A percentile compares a stretch with the other conserved stretches of the same genome.
Evolutionary conservation across 2,797 vertebrate genomes (phyloP).

Genomic region (Aythya fuligula): DNA sequence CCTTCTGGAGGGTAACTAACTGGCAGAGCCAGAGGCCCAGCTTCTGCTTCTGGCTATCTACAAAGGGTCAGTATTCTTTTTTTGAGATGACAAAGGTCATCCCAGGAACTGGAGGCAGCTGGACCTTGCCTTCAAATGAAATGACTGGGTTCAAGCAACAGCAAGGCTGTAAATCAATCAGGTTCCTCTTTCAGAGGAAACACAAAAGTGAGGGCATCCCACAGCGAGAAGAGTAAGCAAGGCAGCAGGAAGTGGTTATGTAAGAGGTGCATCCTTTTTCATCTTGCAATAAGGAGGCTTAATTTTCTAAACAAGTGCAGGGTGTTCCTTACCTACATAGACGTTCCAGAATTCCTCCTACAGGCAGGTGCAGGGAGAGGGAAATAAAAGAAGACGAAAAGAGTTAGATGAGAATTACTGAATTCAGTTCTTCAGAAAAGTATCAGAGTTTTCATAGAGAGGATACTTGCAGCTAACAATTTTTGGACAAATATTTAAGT

Average conservation of each 20-base stretch:
- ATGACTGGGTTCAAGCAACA: not conserved
- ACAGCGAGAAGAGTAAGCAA: not conserved
- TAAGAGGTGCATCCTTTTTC: not conserved
- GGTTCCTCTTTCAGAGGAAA: not conserved
- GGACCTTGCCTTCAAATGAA: not conserved
- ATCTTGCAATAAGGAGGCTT: not conserved
- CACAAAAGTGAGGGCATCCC: not conserved
- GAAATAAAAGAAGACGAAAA: slow-evolving; percentile 18
- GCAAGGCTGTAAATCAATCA: not conserved
- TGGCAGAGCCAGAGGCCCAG: accelerated
- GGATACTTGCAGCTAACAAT: not conserved
- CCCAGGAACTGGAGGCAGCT: not conserved
- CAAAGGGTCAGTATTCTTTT: not conserved
- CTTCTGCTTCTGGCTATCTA: not conserved
- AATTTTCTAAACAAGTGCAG: not conserved
- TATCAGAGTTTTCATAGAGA: not conserved
- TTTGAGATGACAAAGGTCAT: not conserved
- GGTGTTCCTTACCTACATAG: slow-evolving; percentile 86
- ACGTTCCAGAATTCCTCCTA: slow-evolving; percentile 90
- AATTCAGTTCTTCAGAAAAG: not conserved
- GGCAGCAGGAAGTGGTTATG: not conserved
- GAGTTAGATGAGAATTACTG: not conserved
- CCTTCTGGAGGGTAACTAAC: not conserved
- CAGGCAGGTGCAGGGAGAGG: not conserved
- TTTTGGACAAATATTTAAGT: not conserved